Percentiles rank a stretch among this genome's conserved stretches.
Conservation (phyloP, 2,888 invertebrate genomes). For the Ochropacha duplaris region DNA sequence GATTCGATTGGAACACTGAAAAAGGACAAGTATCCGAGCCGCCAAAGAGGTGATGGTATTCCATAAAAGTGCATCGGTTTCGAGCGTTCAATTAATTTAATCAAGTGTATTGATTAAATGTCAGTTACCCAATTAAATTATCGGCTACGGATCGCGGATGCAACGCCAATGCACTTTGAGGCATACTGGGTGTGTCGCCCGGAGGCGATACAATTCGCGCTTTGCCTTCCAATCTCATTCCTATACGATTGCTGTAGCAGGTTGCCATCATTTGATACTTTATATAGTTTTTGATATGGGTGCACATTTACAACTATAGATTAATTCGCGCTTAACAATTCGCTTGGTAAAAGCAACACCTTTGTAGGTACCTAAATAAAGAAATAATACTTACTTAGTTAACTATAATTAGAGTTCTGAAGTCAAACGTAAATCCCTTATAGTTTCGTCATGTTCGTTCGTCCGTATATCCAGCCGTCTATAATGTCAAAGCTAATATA, state of each 20-base stretch:
- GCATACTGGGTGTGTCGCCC: constrained; percentile 34
- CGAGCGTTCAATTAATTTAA: constrained; percentile 74
- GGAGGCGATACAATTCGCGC: constrained; percentile 56
- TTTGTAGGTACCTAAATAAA: no score
- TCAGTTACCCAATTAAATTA: constrained; percentile 78
- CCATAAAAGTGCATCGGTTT: constrained; percentile 70
- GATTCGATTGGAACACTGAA: constrained; percentile 21
- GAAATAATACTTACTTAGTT: no score
- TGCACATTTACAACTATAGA: not conserved
- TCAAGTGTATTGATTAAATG: constrained; percentile 77
- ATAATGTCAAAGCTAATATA: no score
- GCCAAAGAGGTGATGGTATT: constrained; percentile 35
- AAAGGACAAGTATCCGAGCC: constrained; percentile 25
- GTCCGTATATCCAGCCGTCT: no score
- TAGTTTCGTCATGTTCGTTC: no score
- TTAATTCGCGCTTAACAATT: not conserved
- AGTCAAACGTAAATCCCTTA: no score
- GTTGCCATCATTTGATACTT: constrained; percentile 46
- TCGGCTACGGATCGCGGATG: constrained; percentile 55
- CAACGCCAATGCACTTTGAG: constrained; percentile 44
- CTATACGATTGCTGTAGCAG: constrained; percentile 49
- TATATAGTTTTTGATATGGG: constrained; percentile 47
- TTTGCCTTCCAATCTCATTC: constrained; percentile 54
- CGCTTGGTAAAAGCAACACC: not conserved
- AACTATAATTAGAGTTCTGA: no score